These are phyloP conservation scores for Cettia cetti DNA, from an alignment of 2,113 vertebrate species.

Conservation along the genomic window DNA sequence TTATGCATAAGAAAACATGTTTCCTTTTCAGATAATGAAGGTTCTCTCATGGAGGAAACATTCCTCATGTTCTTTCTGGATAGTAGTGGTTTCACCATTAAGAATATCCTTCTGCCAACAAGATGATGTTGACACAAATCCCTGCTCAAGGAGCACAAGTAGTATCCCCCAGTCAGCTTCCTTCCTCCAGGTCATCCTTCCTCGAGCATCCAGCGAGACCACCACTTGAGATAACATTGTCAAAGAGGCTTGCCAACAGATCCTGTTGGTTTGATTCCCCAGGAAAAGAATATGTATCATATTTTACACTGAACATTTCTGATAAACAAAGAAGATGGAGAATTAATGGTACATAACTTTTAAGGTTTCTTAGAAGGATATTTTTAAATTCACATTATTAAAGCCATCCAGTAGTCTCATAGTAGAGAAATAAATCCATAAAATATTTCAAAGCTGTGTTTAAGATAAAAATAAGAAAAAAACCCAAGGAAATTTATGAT, in stretches of 20 bases:
- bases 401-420: slow-evolving; percentile 45
- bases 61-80: neutral
- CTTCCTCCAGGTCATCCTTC: neutral
- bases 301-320: neutral
- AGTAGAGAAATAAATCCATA: slow-evolving; percentile 26
- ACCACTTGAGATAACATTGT: slow-evolving; percentile 21
- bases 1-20: neutral
- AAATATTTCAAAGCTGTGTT: slow-evolving; percentile 28
- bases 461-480: slow-evolving; percentile 26
- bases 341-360: slow-evolving; percentile 13
- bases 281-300: neutral
- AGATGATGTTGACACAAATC: neutral
- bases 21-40: neutral
- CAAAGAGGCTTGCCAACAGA: slow-evolving; percentile 35
- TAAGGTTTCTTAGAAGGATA: slow-evolving; percentile 35
- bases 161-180: neutral
- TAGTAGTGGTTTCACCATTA: neutral
- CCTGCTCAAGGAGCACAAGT: neutral
- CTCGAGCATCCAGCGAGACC: neutral
- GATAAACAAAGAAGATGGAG: neutral
- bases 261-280: neutral
- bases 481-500: neutral
- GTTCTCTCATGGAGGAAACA: neutral
- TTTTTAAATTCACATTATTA: slow-evolving; percentile 37
- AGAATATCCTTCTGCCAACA: neutral